These are phyloP conservation scores for Drosophila dunni DNA, from an alignment of 1,140 invertebrate genomes.

Conservation along the genomic window DNA sequence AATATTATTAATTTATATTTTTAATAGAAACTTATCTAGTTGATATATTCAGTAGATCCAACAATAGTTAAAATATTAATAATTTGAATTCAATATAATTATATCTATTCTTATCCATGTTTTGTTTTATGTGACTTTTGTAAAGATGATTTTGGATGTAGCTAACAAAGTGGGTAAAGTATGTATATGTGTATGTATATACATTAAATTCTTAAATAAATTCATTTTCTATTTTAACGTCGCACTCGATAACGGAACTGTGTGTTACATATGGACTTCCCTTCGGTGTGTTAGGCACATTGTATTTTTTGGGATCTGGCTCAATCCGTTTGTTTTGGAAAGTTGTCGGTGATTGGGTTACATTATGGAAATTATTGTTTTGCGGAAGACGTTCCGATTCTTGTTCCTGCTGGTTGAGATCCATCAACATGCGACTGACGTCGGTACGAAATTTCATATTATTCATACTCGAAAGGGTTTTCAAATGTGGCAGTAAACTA, in stretches of 20 bases:
- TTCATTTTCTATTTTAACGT: conserved; percentile 75
- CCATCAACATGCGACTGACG: conserved; percentile 60
- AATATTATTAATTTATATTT: neutral
- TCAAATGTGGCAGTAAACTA: conserved; percentile 67
- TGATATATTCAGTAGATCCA: neutral
- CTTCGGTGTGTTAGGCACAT: conserved; percentile 12
- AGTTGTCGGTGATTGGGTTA: conserved; percentile 38
- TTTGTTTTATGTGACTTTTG: neutral
- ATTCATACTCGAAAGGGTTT: conserved; percentile 56
- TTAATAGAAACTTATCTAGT: neutral
- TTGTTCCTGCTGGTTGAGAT: conserved; percentile 51
- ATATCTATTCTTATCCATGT: neutral
- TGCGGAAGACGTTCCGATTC: neutral
- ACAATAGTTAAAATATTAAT: conserved; percentile 11
- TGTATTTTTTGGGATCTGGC: conserved; percentile 6
- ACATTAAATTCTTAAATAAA: conserved; percentile 34
- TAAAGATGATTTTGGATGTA: conserved; percentile 37
- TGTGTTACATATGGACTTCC: conserved; percentile 29
- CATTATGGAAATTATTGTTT: conserved; percentile 32
- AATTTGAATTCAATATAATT: conserved; percentile 11
- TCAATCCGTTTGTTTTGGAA: neutral
- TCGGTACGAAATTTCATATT: conserved; percentile 67
- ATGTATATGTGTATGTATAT: conserved; percentile 5
- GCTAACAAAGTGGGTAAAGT: conserved; percentile 13
- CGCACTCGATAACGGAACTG: conserved; percentile 61